Percentiles rank a stretch among this genome's conserved stretches.
Conservation (phyloP, 2,888 invertebrate genomes). For the Meiosimyza decipiens region DNA sequence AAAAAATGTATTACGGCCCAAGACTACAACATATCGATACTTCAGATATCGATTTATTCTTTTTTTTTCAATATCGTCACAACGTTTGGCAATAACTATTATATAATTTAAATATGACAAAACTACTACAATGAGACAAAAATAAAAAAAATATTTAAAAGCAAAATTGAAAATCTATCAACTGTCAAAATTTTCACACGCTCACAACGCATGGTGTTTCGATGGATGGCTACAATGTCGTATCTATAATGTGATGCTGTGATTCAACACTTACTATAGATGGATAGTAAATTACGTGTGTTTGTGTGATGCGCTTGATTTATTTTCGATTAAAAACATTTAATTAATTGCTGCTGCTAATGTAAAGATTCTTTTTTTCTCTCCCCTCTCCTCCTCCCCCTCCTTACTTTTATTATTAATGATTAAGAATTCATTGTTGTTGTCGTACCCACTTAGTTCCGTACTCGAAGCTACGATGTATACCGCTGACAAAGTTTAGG, state of each 20-base stretch:
- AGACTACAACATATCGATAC: too few relatives aligned
- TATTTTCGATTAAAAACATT: slow-evolving; percentile 46
- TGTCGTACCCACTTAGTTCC: not conserved
- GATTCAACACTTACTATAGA: too few relatives aligned
- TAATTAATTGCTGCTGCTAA: slow-evolving; percentile 44
- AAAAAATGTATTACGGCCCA: too few relatives aligned
- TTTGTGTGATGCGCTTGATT: slow-evolving; percentile 38
- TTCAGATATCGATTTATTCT: too few relatives aligned
- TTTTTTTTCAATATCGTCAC: not conserved
- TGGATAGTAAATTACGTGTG: not conserved
- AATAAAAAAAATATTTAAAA: slow-evolving; percentile 13
- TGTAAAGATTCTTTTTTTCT: not conserved
- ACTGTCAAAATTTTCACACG: slow-evolving; percentile 37
- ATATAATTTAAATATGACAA: not conserved
- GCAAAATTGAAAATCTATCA: slow-evolving; percentile 25
- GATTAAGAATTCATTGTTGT: slow-evolving; percentile 6
- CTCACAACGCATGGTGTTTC: slow-evolving; percentile 2
- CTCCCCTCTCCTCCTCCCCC: not conserved
- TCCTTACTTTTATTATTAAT: not conserved
- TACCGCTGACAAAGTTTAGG: not conserved
- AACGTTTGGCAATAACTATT: not conserved
- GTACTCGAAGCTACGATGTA: not conserved
- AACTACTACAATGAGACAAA: not conserved
- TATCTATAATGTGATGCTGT: too few relatives aligned
- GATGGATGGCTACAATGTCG: too few relatives aligned